Percentiles rank a stretch among this genome's conserved stretches.
Evolutionary conservation across 2,888 invertebrate species (phyloP).

Genomic region (Caenorhabditis zanzibari): DNA sequence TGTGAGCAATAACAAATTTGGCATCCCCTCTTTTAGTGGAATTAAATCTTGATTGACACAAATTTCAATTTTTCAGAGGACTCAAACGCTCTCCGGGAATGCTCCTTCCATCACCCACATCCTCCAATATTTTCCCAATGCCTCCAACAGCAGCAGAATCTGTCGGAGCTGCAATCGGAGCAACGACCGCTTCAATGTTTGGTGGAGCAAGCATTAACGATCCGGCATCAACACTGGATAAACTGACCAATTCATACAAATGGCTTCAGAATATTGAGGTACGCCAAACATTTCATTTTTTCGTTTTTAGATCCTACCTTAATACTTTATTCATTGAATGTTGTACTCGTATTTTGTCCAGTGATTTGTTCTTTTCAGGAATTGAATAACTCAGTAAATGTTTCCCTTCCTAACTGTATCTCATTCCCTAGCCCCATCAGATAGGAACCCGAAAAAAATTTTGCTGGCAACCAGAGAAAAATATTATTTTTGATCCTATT

Average conservation of each 20-base stretch:
- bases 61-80: conserved; percentile 65
- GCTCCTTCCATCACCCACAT: conserved; percentile 77
- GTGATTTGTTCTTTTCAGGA: conserved; percentile 37
- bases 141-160: conserved; percentile 60
- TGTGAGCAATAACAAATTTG: too few relatives aligned
- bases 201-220: conserved; percentile 35
- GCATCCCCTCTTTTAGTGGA: conserved; percentile 10
- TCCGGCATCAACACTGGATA: conserved; percentile 57
- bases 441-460: background rate
- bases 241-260: conserved; percentile 64
- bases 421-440: background rate
- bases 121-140: conserved; percentile 44
- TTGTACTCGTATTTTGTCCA: conserved; percentile 28
- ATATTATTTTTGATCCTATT: conserved; percentile 11
- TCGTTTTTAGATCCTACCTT: conserved; percentile 2
- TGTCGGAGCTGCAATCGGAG: conserved; percentile 58
- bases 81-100: conserved; percentile 84
- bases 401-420: conserved; percentile 2
- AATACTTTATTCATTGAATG: conserved; percentile 24
- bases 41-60: conserved; percentile 40
- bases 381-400: background rate
- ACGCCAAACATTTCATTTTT: conserved; percentile 29
- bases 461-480: conserved; percentile 21
- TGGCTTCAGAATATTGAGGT: conserved; percentile 71
- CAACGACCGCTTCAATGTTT: conserved; percentile 60